Conservation (phyloP, 2,797 vertebrate species). For the Sebastes oblongus region DNA sequence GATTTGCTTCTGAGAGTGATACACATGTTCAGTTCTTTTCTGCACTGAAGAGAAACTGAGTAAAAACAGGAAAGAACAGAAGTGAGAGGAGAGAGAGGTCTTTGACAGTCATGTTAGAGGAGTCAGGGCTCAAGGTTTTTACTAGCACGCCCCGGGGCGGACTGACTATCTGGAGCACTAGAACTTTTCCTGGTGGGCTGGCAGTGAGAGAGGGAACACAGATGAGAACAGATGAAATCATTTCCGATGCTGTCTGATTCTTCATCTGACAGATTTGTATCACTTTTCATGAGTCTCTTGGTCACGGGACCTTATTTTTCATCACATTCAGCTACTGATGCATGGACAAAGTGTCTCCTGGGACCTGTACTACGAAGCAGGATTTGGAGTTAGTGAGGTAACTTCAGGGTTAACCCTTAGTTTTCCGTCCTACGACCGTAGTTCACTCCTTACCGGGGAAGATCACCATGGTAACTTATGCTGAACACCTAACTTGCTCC, state of each 20-base stretch:
- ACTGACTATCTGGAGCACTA: constrained; percentile 20
- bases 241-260: neutral
- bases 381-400: no score
- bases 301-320: neutral
- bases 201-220: constrained; percentile 16
- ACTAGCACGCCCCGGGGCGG: neutral
- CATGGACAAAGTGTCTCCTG: neutral
- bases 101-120: constrained; percentile 4
- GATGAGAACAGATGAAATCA: constrained; percentile 1
- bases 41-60: neutral
- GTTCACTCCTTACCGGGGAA: no score
- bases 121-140: constrained; percentile 25
- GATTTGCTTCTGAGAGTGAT: neutral
- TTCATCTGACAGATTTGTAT: neutral
- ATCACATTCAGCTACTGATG: neutral
- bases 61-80: neutral
- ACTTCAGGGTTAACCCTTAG: no score
- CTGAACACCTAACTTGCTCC: no score
- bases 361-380: no score
- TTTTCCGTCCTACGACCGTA: no score
- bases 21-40: neutral
- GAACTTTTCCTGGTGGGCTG: constrained; percentile 28
- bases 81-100: neutral
- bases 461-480: no score
- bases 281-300: neutral